A percentile compares a stretch with the other conserved stretches of the same genome.
phyloP scores from a whole-genome alignment of 2,888 invertebrate genomes.

The Amaurobius ferox region DNA sequence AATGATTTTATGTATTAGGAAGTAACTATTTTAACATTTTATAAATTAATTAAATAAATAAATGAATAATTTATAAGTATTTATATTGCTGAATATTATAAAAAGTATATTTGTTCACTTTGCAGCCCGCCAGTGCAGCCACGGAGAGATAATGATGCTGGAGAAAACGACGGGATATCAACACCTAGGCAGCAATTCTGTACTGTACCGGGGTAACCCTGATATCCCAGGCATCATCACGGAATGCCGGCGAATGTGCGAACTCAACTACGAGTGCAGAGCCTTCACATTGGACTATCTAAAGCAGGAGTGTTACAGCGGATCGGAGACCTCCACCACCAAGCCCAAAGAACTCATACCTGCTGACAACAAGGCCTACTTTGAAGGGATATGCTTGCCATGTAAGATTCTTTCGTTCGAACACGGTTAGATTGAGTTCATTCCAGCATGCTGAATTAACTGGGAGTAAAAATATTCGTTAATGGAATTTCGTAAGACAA shows the following conservation, averaged over 20 bases:
- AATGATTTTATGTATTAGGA: too few relatives aligned
- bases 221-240: slow-evolving; percentile 77
- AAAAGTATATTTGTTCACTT: too few relatives aligned
- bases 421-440: too few relatives aligned
- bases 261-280: slow-evolving; percentile 77
- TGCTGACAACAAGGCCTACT: slow-evolving; percentile 74
- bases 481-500: too few relatives aligned
- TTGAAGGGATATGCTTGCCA: slow-evolving; percentile 74
- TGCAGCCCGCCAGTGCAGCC: slow-evolving; percentile 65
- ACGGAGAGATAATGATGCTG: slow-evolving; percentile 67
- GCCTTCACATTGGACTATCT: slow-evolving; percentile 79
- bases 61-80: too few relatives aligned
- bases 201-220: slow-evolving; percentile 75
- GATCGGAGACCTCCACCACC: slow-evolving; percentile 59
- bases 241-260: slow-evolving; percentile 78
- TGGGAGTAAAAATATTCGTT: too few relatives aligned
- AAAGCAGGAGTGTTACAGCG: slow-evolving; percentile 77
- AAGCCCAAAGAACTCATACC: slow-evolving; percentile 73
- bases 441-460: too few relatives aligned
- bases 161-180: slow-evolving; percentile 66
- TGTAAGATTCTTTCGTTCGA: too few relatives aligned
- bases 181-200: slow-evolving; percentile 64
- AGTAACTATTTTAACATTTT: too few relatives aligned
- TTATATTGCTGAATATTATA: too few relatives aligned
- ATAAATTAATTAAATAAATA: too few relatives aligned